These are phyloP conservation scores for Melanchra persicariae DNA, from an alignment of 2,888 invertebrate species.

Conservation along the genomic window DNA sequence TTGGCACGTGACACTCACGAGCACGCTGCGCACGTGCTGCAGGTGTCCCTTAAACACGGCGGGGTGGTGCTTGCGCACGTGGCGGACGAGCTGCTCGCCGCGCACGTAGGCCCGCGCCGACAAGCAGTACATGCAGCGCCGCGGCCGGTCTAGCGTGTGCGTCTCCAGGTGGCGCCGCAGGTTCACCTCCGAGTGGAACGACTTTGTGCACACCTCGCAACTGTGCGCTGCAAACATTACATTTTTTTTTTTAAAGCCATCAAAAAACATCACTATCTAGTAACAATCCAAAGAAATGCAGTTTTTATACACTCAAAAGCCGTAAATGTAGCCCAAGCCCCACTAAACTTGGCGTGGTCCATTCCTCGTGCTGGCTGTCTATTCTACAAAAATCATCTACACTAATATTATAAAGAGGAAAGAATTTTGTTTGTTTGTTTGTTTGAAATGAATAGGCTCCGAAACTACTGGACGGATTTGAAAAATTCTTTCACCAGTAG, in stretches of 20 bases:
- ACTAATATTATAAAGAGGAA: too few relatives aligned
- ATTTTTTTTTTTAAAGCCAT: background rate
- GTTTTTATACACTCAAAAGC: background rate
- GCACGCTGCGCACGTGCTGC: slow-evolving; percentile 79
- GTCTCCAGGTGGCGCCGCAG: slow-evolving; percentile 93
- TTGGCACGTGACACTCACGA: slow-evolving; percentile 58
- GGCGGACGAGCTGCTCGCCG: slow-evolving; percentile 94
- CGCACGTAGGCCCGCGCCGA: slow-evolving; percentile 93
- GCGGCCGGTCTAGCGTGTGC: slow-evolving; percentile 94
- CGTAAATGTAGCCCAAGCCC: too few relatives aligned
- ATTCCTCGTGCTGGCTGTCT: too few relatives aligned
- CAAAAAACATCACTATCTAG: background rate
- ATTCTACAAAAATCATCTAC: too few relatives aligned
- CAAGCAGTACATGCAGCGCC: slow-evolving; percentile 94
- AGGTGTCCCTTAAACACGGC: slow-evolving; percentile 90
- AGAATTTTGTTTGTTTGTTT: too few relatives aligned
- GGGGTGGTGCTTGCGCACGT: slow-evolving; percentile 93
- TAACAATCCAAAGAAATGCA: background rate
- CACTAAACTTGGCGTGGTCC: too few relatives aligned
- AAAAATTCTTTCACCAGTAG: too few relatives aligned
- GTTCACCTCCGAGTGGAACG: slow-evolving; percentile 92
- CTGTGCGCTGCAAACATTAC: slow-evolving; percentile 69
- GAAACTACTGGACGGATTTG: too few relatives aligned
- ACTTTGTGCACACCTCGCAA: slow-evolving; percentile 91
- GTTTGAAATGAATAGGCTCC: too few relatives aligned